Evolutionary conservation across 1,140 invertebrate species (phyloP).

Genomic region (Penaeus vannamei): DNA sequence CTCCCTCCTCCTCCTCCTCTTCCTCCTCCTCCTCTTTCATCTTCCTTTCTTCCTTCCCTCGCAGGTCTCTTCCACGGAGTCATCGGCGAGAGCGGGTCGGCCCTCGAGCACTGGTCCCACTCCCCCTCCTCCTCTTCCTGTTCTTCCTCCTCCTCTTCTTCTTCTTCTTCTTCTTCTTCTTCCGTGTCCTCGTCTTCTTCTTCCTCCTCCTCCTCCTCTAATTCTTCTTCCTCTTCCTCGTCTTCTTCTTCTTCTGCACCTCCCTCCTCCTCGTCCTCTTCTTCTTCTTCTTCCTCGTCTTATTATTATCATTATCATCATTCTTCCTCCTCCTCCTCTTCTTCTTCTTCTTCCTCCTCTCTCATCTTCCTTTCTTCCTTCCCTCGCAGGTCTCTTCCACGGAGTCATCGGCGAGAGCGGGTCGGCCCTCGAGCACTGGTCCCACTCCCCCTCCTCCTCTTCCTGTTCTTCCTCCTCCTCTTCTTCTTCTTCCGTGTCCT

Average conservation of each 20-base stretch:
- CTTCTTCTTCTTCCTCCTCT: not conserved
- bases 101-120: too few species aligned
- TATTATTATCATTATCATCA: not conserved
- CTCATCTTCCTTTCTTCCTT: not conserved
- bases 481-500: slow-evolving; percentile 51
- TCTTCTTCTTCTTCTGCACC: not conserved
- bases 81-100: too few species aligned
- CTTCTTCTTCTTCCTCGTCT: not conserved
- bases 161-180: not conserved
- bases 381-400: slow-evolving; percentile 14
- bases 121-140: not conserved
- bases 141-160: too few species aligned
- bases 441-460: slow-evolving; percentile 75
- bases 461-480: slow-evolving; percentile 77
- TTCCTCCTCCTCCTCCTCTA: not conserved
- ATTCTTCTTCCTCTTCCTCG: not conserved
- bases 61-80: too few species aligned
- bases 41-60: not conserved
- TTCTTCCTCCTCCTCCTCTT: not conserved
- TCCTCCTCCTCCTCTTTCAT: not conserved
- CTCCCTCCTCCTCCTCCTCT: too few species aligned
- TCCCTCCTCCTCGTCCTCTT: not conserved
- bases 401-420: not conserved
- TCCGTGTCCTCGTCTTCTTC: too few species aligned
- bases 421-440: slow-evolving; percentile 17